These are phyloP conservation scores for Alligator mississippiensis DNA, from an alignment of 2,113 vertebrate species.

Conservation along the genomic window DNA sequence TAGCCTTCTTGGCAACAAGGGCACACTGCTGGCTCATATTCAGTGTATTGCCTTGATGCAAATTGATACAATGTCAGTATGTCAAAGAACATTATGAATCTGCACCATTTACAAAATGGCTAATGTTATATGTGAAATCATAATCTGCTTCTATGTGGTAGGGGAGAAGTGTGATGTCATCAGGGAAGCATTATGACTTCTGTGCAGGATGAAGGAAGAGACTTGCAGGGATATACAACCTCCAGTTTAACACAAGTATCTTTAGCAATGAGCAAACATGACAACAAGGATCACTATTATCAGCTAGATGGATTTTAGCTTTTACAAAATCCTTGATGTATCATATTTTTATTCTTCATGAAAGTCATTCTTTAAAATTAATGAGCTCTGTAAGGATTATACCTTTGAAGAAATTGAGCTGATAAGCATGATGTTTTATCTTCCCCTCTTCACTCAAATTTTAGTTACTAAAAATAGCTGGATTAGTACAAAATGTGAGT, in stretches of 20 bases:
- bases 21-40: no score
- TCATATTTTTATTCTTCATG: neutral
- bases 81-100: neutral
- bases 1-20: no score
- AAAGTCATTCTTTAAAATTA: neutral
- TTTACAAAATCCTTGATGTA: neutral
- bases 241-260: neutral
- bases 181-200: neutral
- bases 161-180: neutral
- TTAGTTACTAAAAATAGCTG: neutral
- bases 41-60: no score
- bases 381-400: neutral
- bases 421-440: neutral
- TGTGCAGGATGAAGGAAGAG: neutral
- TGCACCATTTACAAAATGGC: neutral
- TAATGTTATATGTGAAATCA: neutral
- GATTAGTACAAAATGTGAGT: conserved; percentile 15
- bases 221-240: neutral
- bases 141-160: neutral
- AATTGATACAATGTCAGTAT: no score
- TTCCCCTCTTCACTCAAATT: neutral
- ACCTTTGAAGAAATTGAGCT: rapidly evolving
- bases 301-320: neutral
- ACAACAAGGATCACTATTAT: neutral
- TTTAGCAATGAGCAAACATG: neutral